Percentiles rank a stretch among this genome's conserved stretches.
These are phyloP conservation scores for Poecilia wingei DNA, from an alignment of 2,797 vertebrate species.

Conservation along the genomic window DNA sequence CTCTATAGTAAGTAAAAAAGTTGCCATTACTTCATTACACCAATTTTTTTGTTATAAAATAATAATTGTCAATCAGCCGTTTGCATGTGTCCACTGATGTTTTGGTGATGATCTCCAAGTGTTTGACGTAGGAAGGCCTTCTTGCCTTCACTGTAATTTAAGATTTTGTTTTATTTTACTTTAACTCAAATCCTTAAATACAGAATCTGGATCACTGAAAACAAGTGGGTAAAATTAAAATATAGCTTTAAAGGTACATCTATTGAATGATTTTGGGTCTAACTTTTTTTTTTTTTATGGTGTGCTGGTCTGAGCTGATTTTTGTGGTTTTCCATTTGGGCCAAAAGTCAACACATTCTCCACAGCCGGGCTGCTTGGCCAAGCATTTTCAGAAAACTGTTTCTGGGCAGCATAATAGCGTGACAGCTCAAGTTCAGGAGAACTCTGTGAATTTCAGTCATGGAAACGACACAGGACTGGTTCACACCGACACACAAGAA, in stretches of 20 bases:
- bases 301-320: constrained; percentile 45
- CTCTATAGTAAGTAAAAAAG: neutral
- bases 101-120: neutral
- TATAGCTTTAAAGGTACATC: neutral
- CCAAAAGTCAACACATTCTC: constrained; percentile 62
- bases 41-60: neutral
- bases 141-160: neutral
- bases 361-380: constrained; percentile 45
- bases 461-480: constrained; percentile 52
- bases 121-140: neutral
- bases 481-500: constrained; percentile 63
- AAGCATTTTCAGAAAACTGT: constrained; percentile 54
- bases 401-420: constrained; percentile 44
- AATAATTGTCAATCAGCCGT: neutral
- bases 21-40: neutral
- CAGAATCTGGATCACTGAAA: neutral
- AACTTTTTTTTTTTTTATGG: constrained; percentile 37
- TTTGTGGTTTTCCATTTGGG: constrained; percentile 41
- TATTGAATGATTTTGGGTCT: neutral
- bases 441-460: constrained; percentile 50
- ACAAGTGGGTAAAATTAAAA: neutral
- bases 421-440: constrained; percentile 47
- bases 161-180: neutral
- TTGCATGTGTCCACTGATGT: neutral
- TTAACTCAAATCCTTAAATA: neutral